Base-by-base conservation (phyloP, 2,888 invertebrate genomes). In the Drosophila sordidula region DNA sequence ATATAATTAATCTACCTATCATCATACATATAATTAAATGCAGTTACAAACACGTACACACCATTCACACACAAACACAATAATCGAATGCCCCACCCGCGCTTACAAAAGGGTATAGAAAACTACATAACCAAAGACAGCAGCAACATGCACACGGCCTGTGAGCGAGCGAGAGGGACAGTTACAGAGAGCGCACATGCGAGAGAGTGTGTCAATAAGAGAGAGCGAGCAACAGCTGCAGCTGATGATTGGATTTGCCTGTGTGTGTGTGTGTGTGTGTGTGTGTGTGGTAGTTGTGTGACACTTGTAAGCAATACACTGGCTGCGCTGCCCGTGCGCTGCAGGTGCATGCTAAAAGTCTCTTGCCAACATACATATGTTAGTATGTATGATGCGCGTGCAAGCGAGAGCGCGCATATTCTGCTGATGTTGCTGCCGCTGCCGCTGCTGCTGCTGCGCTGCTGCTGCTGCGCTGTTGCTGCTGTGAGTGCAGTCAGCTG, bases 211-310 rank as follows among this genome's bases (percentile, higher is more conserved):
- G 49, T 52, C 22, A 57, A 42, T 18, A 45, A 77, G 64, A 75
- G 67, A 46, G 51, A 8, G 41, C 8, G 62, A 68, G 74, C 75
- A 75, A 75, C 75, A 75, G 75, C 78, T 78, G 75, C 75, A 73
- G 64, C 46, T 73, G 64, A 62, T 62, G 51, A 14, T 22, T 50
- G 18, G 18, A 18, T 18, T 18, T 18, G 18, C 18, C 18, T 18
- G 52, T 51, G 16, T 54, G 25, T 45, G 14, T 45, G 34, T 47
- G 16, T 54, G 25, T 45, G 14, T 45, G 34, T 47, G 41, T 62
- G 58, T 52, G 44, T 45, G 32, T 50, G 29, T 45, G 44, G 26
- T 42, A 41, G 65, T 26, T 67, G 50, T 57, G 70, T 75, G 55
- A 77, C 72, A 77, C 72, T 75, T 76, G 78, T 78, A 61, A 77